These are phyloP conservation scores for Apogon hyalosoma DNA, from an alignment of 2,797 vertebrate genomes.

Conservation along the genomic window DNA sequence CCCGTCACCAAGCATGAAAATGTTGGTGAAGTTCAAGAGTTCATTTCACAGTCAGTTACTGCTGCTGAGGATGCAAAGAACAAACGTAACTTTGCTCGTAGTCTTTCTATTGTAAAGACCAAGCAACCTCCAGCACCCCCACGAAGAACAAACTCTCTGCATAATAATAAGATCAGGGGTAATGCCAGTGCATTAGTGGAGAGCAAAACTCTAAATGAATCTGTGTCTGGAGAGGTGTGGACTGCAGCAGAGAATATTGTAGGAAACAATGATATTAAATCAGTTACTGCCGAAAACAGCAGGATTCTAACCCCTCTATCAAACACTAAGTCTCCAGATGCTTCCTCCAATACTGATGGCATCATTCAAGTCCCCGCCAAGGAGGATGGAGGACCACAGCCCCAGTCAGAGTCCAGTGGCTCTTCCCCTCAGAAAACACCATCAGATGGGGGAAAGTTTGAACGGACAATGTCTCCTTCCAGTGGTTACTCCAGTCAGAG, in stretches of 20 bases:
- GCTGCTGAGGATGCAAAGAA: slow-evolving; percentile 82
- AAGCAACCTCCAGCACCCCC: slow-evolving; percentile 90
- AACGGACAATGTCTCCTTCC: slow-evolving; percentile 95
- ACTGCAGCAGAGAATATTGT: slow-evolving; percentile 52
- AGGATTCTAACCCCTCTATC: slow-evolving; percentile 44
- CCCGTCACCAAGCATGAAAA: slow-evolving; percentile 48
- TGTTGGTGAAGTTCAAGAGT: slow-evolving; percentile 23
- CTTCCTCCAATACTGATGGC: slow-evolving; percentile 49
- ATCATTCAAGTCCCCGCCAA: slow-evolving; percentile 38
- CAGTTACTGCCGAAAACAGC: slow-evolving; percentile 45
- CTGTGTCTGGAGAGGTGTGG: slow-evolving; percentile 32
- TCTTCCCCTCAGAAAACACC: slow-evolving; percentile 75
- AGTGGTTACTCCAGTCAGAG: slow-evolving; percentile 99
- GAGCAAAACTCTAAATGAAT: slow-evolving; percentile 51
- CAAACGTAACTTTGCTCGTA: slow-evolving; percentile 84
- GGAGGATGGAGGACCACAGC: slow-evolving; percentile 26
- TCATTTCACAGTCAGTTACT: slow-evolving; percentile 19
- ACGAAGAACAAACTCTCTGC: slow-evolving; percentile 89
- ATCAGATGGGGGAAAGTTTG: slow-evolving; percentile 84
- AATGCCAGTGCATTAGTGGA: slow-evolving; percentile 49
- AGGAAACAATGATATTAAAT: slow-evolving; percentile 63
- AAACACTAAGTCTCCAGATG: slow-evolving; percentile 61
- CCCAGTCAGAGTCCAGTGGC: slow-evolving; percentile 50
- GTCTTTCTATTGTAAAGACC: slow-evolving; percentile 91
- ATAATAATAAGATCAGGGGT: slow-evolving; percentile 77